Base-by-base conservation (phyloP, 2,888 invertebrate genomes). In the Neoaliturus tenellus region DNA sequence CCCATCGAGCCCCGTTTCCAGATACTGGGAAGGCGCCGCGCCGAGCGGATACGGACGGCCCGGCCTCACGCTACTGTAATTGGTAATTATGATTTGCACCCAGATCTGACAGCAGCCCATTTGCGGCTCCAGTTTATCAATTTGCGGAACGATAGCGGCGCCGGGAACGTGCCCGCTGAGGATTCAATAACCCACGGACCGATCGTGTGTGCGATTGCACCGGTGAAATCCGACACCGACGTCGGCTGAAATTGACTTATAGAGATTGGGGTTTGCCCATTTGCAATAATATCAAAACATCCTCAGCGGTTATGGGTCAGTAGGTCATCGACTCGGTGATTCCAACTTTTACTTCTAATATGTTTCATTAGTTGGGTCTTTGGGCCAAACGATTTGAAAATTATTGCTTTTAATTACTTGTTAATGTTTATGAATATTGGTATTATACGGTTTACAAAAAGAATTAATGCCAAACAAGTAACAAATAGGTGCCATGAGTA, bases 51-150 rank as follows among this genome's bases (percentile, higher is more conserved):
- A 62, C 31, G 62, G 62, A 62, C 28, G 62, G 31, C 62, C 31
- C 62, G 28, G 62, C 62, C 14, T 28, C 62, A 62, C 62, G 62
- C 62, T 31, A 62, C 31, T 23, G 71, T 71, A 71, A 71, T 71
- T 71, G 71, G 39, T 71, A 71, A 71, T 71, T 71, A 71, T 71
- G 71, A 71, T 71, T 71, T 71, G 71, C 71, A 20, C 35, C 41
- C 39, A 20, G 71, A 71, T 41, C 71, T 71, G 71, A 71, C 71
- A 71, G 39, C 41, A 71, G 35, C 71, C 41, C 39, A 71, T 71
- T 71, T 71, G 71, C 41, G 71, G 39, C 41, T 39, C 41, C 71
- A 35, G 71, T 39, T 39, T 71, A 71, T 71, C 71, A 71, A 71
- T 71, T 71, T 39, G 71, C 41, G 23, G 31, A 39, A 41, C 6